Base-by-base conservation (phyloP, 2,888 invertebrate species). In the Acleris holmiana region DNA sequence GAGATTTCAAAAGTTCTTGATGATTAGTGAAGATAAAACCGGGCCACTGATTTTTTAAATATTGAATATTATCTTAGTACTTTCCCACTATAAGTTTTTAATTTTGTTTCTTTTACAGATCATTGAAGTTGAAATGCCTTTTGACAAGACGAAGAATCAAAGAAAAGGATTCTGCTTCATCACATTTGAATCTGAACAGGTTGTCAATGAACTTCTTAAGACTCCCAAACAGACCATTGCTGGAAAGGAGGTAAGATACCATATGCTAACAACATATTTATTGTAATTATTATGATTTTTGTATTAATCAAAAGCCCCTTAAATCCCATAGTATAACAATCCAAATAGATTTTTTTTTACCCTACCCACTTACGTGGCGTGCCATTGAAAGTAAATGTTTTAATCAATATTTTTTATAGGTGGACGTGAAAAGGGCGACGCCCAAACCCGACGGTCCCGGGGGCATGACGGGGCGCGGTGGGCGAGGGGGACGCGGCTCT, bases 81-180 rank as follows among this genome's bases (percentile, higher is more conserved):
- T 15, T 7, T 21, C 21, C 0, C 15, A 19, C 6, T 2, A 4
- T 53, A 7, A 21, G 7, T 41, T 50, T 63, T 18, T 61, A 35
- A 48, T 46, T 56, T 21, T 66, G 67, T 41, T 70, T 59, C 64
- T 66, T 21, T 93, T 93, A 17, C 84, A 98, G 98, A 97, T 99
- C 78, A 96, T 98, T 69, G 98, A 98, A 79, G 96, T 99, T 65
- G 99, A 99, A 91, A 97, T 99, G 96, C 99, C 99, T 66, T 98
- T 97, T 80, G 99, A 99, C 88, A 99, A 98, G 91, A 96, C 97
- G 86, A 99, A 98, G 94, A 98, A 98, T 86, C 98, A 98, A 89
- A 95, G 99, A 78, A 97, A 99, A 93, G 98, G 97, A 68, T 99
- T 99, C 94, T 99, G 98, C 86, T 99, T 99, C 89, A 98, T 99